phyloP scores from a whole-genome alignment of 2,113 vertebrate genomes.

The Xyliphius kryptos region DNA sequence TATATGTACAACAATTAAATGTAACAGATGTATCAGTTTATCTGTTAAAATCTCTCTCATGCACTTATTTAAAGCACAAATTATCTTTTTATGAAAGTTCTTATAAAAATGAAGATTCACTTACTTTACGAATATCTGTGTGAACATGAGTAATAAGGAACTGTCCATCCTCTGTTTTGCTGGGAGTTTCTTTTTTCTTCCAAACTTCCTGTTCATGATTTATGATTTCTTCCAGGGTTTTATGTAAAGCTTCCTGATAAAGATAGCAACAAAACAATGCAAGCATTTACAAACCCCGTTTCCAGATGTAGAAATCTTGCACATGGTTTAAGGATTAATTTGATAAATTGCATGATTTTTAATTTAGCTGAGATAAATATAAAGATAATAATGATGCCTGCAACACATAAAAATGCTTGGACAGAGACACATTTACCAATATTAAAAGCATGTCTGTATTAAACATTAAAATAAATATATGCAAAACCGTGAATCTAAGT shows the following conservation, averaged over 20 bases:
- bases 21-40: too few relatives aligned
- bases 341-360: too few relatives aligned
- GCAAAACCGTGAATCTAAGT: too few relatives aligned
- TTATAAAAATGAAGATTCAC: not conserved
- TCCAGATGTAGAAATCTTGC: too few relatives aligned
- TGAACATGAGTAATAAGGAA: constrained; percentile 22
- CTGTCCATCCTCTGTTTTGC: constrained; percentile 5
- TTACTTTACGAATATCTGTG: constrained; percentile 28
- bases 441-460: too few relatives aligned
- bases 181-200: constrained; percentile 18
- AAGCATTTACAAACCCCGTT: constrained; percentile 1
- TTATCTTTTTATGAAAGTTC: too few relatives aligned
- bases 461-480: too few relatives aligned
- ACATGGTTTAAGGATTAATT: too few relatives aligned
- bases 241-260: constrained; percentile 27
- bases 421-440: not conserved
- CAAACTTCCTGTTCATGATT: constrained; percentile 19
- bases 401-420: not conserved
- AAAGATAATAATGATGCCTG: not conserved
- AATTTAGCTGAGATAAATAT: not conserved
- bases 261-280: constrained; percentile 7
- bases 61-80: too few relatives aligned
- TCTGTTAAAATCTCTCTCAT: too few relatives aligned
- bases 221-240: constrained; percentile 17
- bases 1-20: too few relatives aligned